phyloP scores from a whole-genome alignment of 2,797 vertebrate genomes.

The Crenuchus spilurus region DNA sequence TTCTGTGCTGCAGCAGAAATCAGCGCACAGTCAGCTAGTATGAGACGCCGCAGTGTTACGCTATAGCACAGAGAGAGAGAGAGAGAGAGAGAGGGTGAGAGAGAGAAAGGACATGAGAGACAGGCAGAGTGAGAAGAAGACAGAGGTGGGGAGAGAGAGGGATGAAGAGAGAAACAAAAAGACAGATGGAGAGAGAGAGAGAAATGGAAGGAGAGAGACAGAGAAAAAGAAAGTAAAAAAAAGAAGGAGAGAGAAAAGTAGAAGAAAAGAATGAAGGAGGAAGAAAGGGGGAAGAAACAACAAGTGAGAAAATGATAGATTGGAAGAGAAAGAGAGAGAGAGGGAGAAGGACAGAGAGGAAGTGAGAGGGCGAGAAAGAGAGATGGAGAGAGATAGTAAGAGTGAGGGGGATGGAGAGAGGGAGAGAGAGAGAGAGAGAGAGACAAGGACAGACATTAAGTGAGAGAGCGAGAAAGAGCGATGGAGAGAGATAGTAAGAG shows the following conservation, averaged over 20 bases:
- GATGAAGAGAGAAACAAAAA: constrained; percentile 1
- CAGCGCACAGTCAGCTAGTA: constrained; percentile 77
- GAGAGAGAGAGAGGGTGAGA: constrained; percentile 12
- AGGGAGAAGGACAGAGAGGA: constrained; percentile 12
- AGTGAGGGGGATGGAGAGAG: not conserved
- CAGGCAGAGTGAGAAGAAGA: not conserved
- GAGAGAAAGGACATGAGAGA: not conserved
- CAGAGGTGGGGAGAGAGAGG: constrained; percentile 2
- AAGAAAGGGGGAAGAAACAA: not conserved
- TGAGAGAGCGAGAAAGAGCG: not conserved
- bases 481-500: constrained; percentile 23
- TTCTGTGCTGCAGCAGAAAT: constrained; percentile 60
- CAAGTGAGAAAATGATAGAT: constrained; percentile 26
- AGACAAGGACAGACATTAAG: too few relatives aligned
- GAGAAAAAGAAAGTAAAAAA: constrained; percentile 5
- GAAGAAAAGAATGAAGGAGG: constrained; percentile 13
- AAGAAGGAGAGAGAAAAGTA: constrained; percentile 4
- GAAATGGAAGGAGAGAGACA: constrained; percentile 9
- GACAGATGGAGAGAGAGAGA: constrained; percentile 22
- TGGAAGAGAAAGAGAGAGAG: not conserved
- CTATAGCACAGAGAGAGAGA: constrained; percentile 72
- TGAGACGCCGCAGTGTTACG: constrained; percentile 78
- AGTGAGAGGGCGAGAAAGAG: not conserved
- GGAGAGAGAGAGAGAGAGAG: constrained; percentile 26
- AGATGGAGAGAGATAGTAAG: not conserved